These are phyloP conservation scores for Brachionus rubens DNA, from an alignment of 1,140 invertebrate species.

Conservation along the genomic window DNA sequence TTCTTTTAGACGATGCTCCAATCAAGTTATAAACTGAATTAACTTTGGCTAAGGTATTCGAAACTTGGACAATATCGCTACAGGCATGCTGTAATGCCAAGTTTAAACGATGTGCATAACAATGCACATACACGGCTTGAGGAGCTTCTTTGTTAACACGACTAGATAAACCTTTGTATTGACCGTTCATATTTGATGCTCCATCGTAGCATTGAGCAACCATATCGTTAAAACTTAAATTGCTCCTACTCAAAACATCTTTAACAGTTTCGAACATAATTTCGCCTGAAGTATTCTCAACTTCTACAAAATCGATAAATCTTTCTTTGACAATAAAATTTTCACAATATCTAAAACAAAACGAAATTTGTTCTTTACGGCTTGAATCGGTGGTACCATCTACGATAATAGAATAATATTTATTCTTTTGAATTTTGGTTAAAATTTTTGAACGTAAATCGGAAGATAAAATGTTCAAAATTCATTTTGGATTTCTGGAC, in stretches of 20 bases:
- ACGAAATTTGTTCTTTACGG: slow-evolving; percentile 17
- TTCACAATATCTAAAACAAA: neutral
- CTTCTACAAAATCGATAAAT: slow-evolving; percentile 10
- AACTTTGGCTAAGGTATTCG: neutral
- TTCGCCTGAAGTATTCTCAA: neutral
- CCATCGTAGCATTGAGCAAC: slow-evolving; percentile 33
- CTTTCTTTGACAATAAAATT: slow-evolving; percentile 1
- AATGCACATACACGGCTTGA: slow-evolving; percentile 20
- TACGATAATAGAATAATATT: slow-evolving; percentile 12
- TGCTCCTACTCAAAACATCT: neutral
- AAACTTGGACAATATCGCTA: neutral
- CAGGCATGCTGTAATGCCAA: neutral
- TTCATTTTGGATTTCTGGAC: slow-evolving; percentile 20
- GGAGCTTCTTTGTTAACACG: neutral
- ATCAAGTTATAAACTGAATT: slow-evolving; percentile 16
- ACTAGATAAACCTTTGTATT: neutral
- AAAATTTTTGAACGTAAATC: neutral
- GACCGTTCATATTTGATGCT: neutral
- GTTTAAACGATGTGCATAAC: slow-evolving; percentile 21
- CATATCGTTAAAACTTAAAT: neutral
- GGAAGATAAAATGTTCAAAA: neutral
- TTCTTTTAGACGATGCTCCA: slow-evolving; percentile 27
- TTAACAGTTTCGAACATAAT: neutral
- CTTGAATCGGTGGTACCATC: slow-evolving; percentile 4
- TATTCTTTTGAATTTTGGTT: neutral